These are phyloP conservation scores for Notiomystis cincta DNA, from an alignment of 2,113 vertebrate genomes.

Conservation along the genomic window DNA sequence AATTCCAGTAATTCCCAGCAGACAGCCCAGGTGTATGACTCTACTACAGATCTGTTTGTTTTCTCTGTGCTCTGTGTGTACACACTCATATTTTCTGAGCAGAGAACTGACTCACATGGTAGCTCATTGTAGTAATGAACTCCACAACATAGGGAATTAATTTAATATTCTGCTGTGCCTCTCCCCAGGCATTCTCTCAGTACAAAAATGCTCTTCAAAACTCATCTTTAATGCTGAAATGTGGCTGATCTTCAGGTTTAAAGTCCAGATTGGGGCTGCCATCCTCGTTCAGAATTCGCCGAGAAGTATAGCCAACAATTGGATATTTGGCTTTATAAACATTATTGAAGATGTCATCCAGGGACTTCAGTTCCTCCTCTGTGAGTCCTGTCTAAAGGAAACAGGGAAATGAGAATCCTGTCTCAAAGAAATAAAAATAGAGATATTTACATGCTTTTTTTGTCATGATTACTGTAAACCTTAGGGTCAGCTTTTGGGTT, in stretches of 20 bases:
- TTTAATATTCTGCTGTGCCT: background rate
- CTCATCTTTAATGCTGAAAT: slow-evolving; percentile 88
- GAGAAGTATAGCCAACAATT: slow-evolving; percentile 91
- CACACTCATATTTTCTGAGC: background rate
- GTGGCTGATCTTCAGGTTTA: slow-evolving; percentile 89
- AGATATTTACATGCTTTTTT: background rate
- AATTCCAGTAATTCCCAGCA: background rate
- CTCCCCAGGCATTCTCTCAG: background rate
- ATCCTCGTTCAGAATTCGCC: slow-evolving; percentile 84
- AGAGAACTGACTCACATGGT: background rate
- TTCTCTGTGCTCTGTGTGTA: background rate
- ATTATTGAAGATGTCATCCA: slow-evolving; percentile 85
- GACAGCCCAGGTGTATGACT: background rate
- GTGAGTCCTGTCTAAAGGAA: slow-evolving; percentile 82
- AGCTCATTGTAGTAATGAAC: background rate
- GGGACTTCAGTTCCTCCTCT: slow-evolving; percentile 80
- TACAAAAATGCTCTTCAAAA: slow-evolving; percentile 72
- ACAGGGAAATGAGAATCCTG: background rate
- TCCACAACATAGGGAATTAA: background rate
- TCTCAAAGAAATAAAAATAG: background rate
- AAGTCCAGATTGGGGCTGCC: slow-evolving; percentile 90
- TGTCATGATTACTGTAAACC: background rate
- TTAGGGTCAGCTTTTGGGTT: background rate
- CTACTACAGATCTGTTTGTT: background rate
- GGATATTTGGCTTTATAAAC: slow-evolving; percentile 96